Evolutionary conservation across 2,797 vertebrate genomes (phyloP), one percentile per base, ranked within the genome.

Genomic region (Ctenosaura bakeri): DNA sequence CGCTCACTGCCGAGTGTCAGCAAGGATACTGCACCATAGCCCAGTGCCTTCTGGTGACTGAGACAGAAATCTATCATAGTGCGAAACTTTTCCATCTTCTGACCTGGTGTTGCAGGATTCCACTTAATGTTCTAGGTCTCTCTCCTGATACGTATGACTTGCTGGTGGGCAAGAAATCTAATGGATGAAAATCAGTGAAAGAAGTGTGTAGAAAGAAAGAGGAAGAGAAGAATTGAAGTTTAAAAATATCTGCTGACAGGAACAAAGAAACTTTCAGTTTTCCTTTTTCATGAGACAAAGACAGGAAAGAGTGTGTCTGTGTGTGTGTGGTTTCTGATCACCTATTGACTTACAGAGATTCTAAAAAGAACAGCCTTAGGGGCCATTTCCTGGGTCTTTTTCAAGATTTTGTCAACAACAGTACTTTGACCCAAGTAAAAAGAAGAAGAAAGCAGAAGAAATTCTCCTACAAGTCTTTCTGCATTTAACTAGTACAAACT

Each of bases 1-100:
- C 96, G 95, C 93, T 99, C 97, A 0, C 96, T 96, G 4, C 96
- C 96, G 0, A 94, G 97, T 0, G 97, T 98, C 91, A 98, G 38
- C 79, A 98, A 91, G 6, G 97, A 97, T 22, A 98, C 88, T 0
- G 90, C 0, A 8, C 98, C 95, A 1, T 95, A 98, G 4, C 97
- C 83, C 12, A 98, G 50, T 16, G 84, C 18, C 0, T 29, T 91
- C 89, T 95, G 94, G 69, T 96, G 87, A 16, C 88, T 94, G 24
- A 89, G 81, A 38, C 52, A 93, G 64, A 98, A 89, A 69, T 95
- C 89, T 35, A 97, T 0, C 0, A 91, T 42, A 0, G 1, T 0
- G 0, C 1, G 94, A 5, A 98, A 93, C 52, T 83, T 96, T 0
- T 98, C 89, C 97, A 98, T 98, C 46, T 86, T 24, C 13, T 13